phyloP scores from a whole-genome alignment of 2,113 vertebrate species.

The Gambusia affinis region DNA sequence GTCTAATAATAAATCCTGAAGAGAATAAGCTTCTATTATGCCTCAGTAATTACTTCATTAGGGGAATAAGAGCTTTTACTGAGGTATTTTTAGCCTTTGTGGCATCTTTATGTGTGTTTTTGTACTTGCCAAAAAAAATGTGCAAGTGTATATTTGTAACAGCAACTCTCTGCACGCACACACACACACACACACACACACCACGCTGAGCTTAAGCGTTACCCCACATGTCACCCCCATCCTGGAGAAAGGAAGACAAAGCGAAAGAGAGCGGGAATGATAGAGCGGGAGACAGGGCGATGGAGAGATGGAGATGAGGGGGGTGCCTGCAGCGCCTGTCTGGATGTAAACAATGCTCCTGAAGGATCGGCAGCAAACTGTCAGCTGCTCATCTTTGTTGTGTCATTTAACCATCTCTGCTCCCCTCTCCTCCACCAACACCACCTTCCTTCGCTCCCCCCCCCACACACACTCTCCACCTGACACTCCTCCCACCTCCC shows the following conservation, averaged over 20 bases:
- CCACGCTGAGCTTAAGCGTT: conserved; percentile 51
- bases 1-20: conserved; percentile 6
- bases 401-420: conserved; percentile 94
- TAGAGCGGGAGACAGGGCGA: conserved; percentile 71
- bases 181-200: conserved; percentile 8
- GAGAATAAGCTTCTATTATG: conserved; percentile 14
- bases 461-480: conserved; percentile 74
- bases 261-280: conserved; percentile 71
- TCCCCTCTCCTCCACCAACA: conserved; percentile 67
- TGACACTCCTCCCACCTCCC: conserved; percentile 74
- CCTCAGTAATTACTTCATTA: conserved; percentile 49
- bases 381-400: conserved; percentile 98
- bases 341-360: conserved; percentile 95
- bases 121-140: conserved; percentile 29
- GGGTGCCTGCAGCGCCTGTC: conserved; percentile 86
- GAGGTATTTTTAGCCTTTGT: conserved; percentile 24
- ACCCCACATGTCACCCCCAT: conserved; percentile 78
- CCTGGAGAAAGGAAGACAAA: conserved; percentile 75
- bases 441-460: conserved; percentile 77
- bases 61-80: conserved; percentile 52
- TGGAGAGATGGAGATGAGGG: conserved; percentile 77
- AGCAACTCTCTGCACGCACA: conserved; percentile 29
- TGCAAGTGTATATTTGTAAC: conserved; percentile 55
- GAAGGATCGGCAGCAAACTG: conserved; percentile 93
- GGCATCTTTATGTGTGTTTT: conserved; percentile 12